Evolutionary conservation across 2,113 vertebrate species (phyloP).

Genomic region (Isurus oxyrinchus): DNA sequence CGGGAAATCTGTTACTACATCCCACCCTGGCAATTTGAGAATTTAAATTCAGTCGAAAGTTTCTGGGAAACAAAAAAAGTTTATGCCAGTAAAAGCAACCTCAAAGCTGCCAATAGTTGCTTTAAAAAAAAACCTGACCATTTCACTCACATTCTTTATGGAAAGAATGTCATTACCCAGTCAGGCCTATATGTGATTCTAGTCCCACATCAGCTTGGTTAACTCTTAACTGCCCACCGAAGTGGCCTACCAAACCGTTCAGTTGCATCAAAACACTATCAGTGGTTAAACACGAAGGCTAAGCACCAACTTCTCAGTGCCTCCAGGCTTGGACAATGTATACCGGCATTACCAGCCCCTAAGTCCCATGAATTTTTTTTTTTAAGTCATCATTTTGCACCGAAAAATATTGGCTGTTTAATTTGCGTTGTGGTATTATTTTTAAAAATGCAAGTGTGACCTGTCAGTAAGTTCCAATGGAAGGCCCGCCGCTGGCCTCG

Average conservation of each 20-base stretch:
- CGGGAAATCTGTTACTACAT: not conserved
- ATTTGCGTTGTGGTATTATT: not conserved
- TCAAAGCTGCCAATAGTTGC: not conserved
- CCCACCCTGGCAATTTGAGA: not conserved
- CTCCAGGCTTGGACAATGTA: not conserved
- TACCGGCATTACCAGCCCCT: not conserved
- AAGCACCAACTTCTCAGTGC: not conserved
- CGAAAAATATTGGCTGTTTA: not conserved
- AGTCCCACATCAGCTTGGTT: not conserved
- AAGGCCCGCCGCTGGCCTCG: no score
- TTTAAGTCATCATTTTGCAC: not conserved
- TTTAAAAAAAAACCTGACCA: not conserved
- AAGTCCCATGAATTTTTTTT: not conserved
- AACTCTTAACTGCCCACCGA: not conserved
- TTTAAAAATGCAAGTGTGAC: not conserved
- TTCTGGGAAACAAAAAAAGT: not conserved
- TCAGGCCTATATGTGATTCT: not conserved
- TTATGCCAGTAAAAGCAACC: not conserved
- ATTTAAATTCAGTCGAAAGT: not conserved
- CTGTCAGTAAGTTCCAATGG: not conserved
- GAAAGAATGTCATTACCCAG: not conserved
- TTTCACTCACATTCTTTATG: not conserved
- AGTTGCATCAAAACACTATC: not conserved
- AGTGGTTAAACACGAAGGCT: not conserved
- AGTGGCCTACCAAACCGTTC: not conserved